phyloP scores from a whole-genome alignment of 2,888 invertebrate genomes.

The Sarcophaga rosellei region DNA sequence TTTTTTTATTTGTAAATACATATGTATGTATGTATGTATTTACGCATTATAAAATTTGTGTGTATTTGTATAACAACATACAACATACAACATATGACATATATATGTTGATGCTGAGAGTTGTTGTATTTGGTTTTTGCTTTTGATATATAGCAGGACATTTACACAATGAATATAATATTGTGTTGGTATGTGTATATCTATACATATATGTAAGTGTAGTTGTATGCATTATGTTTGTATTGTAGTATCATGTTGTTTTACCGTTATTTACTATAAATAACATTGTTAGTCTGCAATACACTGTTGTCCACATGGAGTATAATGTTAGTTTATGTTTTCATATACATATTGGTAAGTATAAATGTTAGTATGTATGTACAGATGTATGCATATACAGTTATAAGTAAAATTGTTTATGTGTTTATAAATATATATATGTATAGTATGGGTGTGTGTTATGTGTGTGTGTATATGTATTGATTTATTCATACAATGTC shows the following conservation, averaged over 20 bases:
- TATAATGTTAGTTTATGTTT: conserved; percentile 56
- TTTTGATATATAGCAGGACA: background rate
- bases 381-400: background rate
- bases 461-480: conserved; percentile 40
- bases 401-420: background rate
- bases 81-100: background rate
- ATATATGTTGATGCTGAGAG: background rate
- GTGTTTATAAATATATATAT: background rate
- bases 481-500: conserved; percentile 67
- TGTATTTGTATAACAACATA: background rate
- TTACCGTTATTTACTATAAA: conserved; percentile 66
- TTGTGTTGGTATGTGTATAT: background rate
- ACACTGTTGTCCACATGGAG: conserved; percentile 52
- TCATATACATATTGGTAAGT: background rate
- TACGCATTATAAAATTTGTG: conserved; percentile 54
- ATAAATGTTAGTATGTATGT: conserved; percentile 2
- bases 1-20: conserved; percentile 11
- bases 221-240: background rate
- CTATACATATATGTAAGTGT: background rate
- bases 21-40: conserved; percentile 13
- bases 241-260: conserved; percentile 46
- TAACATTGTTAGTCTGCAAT: conserved; percentile 60
- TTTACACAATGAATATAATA: no score
- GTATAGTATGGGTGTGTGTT: background rate
- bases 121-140: conserved; percentile 13